A percentile compares a stretch with the other conserved stretches of the same genome.
These are phyloP conservation scores for Anabas testudineus DNA, from an alignment of 2,797 vertebrate species.

Conservation along the genomic window DNA sequence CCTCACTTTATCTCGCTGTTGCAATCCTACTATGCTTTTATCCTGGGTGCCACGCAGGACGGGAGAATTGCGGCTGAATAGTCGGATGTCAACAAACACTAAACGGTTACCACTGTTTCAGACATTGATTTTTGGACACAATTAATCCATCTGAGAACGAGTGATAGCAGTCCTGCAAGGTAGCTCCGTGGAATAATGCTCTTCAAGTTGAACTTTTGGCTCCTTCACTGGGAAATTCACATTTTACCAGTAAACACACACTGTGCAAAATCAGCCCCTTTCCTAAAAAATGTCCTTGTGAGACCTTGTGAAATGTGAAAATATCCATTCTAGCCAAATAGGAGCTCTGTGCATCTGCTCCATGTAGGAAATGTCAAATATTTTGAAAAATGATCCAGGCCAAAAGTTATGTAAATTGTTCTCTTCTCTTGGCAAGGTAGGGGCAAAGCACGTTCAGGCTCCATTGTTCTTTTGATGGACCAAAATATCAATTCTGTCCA, in stretches of 20 bases:
- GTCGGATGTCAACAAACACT: conserved; percentile 46
- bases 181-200: not conserved
- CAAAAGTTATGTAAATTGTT: conserved; percentile 46
- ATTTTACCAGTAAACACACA: too few relatives aligned
- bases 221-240: too few relatives aligned
- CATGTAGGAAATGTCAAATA: conserved; percentile 54
- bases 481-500: conserved; percentile 66
- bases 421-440: conserved; percentile 35
- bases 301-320: conserved; percentile 63
- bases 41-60: conserved; percentile 12
- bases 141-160: conserved; percentile 15
- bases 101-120: conserved; percentile 20
- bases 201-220: conserved; percentile 54
- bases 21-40: conserved; percentile 26
- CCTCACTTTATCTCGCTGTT: conserved; percentile 40
- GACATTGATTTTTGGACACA: conserved; percentile 22
- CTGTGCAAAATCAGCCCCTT: not conserved
- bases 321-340: not conserved
- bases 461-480: conserved; percentile 51
- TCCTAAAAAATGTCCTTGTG: conserved; percentile 54
- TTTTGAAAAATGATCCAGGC: conserved; percentile 35
- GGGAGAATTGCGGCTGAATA: not conserved
- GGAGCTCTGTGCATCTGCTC: conserved; percentile 27
- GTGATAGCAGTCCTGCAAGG: not conserved
- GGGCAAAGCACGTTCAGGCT: conserved; percentile 31